Evolutionary conservation across 64 coral and sea anemone genomes (phyloP).

Genomic region (Stylophora pistillata): DNA sequence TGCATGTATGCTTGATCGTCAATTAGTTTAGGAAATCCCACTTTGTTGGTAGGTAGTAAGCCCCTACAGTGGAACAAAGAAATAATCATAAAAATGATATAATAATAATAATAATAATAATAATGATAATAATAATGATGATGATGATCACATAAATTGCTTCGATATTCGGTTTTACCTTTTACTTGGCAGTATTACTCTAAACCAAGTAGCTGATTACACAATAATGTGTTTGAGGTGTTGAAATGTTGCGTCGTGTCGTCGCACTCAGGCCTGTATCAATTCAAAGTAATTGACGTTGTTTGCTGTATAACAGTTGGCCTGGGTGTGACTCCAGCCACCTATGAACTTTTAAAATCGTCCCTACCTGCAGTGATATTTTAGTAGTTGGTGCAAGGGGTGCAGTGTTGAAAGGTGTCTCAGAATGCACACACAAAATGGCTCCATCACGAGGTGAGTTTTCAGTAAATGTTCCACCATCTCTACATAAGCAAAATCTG

Average conservation of each 20-base stretch:
- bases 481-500: slow-evolving; percentile 68
- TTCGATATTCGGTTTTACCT: not conserved
- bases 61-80: slow-evolving; percentile 46
- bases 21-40: slow-evolving; percentile 85
- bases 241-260: too few species aligned
- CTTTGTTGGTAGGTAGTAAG: slow-evolving; percentile 82
- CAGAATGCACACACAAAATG: slow-evolving; percentile 77
- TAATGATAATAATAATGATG: not conserved
- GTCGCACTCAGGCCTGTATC: too few species aligned
- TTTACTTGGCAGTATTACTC: too few species aligned
- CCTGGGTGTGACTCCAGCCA: too few species aligned
- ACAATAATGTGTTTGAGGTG: too few species aligned
- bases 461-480: slow-evolving; percentile 82
- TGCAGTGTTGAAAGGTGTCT: slow-evolving; percentile 71
- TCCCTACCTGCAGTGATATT: slow-evolving; percentile 79
- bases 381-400: slow-evolving; percentile 78
- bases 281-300: too few species aligned
- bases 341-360: not conserved
- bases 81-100: not conserved
- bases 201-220: too few species aligned
- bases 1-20: slow-evolving; percentile 78
- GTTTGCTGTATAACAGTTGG: too few species aligned
- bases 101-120: not conserved
- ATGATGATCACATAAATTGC: too few species aligned
- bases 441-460: slow-evolving; percentile 79